A percentile compares a stretch with the other conserved stretches of the same genome.
Evolutionary conservation across 2,888 invertebrate genomes (phyloP).

Genomic region (Tortrix viridana): DNA sequence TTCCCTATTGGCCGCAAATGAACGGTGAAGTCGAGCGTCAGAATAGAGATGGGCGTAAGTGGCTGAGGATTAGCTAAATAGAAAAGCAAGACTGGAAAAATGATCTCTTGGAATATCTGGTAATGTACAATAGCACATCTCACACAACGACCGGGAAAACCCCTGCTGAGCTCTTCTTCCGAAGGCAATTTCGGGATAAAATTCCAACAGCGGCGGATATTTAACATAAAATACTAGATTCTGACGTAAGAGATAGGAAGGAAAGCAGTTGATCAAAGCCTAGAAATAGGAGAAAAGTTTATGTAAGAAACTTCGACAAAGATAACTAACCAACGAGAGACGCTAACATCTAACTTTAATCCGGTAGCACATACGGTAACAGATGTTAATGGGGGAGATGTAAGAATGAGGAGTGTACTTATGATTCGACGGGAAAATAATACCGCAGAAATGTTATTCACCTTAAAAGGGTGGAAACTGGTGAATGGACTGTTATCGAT

Average conservation of each 20-base stretch:
- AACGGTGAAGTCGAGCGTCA: no score
- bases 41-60: no score
- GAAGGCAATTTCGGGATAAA: not conserved
- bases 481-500: no score
- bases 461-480: conserved; percentile 11
- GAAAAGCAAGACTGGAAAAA: no score
- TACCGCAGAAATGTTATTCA: conserved; percentile 11
- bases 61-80: no score
- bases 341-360: not conserved
- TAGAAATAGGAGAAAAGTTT: conserved; percentile 11
- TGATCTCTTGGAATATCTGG: no score
- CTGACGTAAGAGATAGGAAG: conserved; percentile 8
- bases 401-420: not conserved
- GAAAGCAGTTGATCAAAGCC: not conserved
- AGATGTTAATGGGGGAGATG: not conserved
- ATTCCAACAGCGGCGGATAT: not conserved
- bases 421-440: conserved; percentile 4
- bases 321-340: no score
- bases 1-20: not conserved
- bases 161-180: no score
- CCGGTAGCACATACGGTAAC: not conserved
- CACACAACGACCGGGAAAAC: no score
- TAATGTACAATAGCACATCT: no score
- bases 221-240: not conserved
- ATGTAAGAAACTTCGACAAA: conserved; percentile 8